Base-by-base conservation (phyloP, 2,113 vertebrate genomes). In the Gasterosteus nipponicus region DNA sequence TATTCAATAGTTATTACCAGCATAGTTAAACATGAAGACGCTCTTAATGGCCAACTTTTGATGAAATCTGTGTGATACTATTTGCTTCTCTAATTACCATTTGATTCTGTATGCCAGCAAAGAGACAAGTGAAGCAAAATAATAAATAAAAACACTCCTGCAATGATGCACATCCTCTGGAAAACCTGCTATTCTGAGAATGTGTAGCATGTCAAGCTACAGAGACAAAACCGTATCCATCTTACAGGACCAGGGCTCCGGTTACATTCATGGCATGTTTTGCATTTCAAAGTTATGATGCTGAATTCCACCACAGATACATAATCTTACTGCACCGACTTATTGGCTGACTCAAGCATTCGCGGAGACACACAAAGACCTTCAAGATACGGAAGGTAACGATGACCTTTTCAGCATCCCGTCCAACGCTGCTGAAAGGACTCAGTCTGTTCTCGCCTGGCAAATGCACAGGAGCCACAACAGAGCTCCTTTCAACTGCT, bases 401-500 rank as follows among this genome's bases (percentile, higher is more conserved):
- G 82, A 56, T 82, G 83, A 89, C 86, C 85, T 92, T 89, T 86
- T 86, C 83, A 79, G 78, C 19, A 1, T 81, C 72, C 84, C 67
- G 75, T 88, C 85, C 85, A 81, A 83, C 69, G n/a, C 76, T 86
- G 86, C 70, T 86, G 81, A 92, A 91, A 92, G 86, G 84, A 76
- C 80, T 68, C 29, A 26, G 84, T 87, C 89, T 91, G 86, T 84
- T 86, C 88, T 86, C 35, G 44, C 74, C 75, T 86, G 72, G 71
- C 88, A 91, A 91, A 87, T 82, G 78, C 75, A 75, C 73, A 53
- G 82, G 61, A 65, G 86, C 84, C 86, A 91, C 88, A 92, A 91
- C 77, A 85, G 87, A 85, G 90, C 86, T 85, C 87, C 91, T 90
- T 92, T 93, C 86, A 92, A 44, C 81, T 84, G 69, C 73, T 80